phyloP scores from a whole-genome alignment of 2,797 vertebrate genomes.

The Melanotaenia nigrans region DNA sequence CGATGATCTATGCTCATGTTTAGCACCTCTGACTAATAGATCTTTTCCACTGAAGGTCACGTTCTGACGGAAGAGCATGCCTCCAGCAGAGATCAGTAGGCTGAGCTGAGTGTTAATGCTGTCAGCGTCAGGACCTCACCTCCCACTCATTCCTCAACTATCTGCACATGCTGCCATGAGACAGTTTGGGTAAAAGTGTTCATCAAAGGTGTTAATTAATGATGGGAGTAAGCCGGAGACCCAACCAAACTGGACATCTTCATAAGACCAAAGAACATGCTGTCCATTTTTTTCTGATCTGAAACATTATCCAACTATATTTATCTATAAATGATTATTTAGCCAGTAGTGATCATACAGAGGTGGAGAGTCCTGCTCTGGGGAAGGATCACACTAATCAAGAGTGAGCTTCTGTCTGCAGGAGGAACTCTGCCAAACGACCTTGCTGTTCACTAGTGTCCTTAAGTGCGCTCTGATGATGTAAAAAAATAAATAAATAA shows the following conservation, averaged over 20 bases:
- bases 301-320: constrained; percentile 9
- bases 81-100: constrained; percentile 50
- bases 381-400: constrained; percentile 48
- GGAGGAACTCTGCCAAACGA: constrained; percentile 57
- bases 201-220: constrained; percentile 16
- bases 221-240: constrained; percentile 3
- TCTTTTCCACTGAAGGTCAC: constrained; percentile 69
- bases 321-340: neutral
- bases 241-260: neutral
- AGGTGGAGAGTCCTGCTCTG: constrained; percentile 21
- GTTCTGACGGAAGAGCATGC: constrained; percentile 37
- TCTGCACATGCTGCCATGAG: constrained; percentile 23
- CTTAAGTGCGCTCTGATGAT: neutral
- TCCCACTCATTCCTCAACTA: constrained; percentile 50
- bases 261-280: neutral
- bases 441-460: constrained; percentile 56
- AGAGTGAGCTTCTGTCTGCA: constrained; percentile 38
- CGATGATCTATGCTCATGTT: constrained; percentile 50
- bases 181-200: constrained; percentile 30
- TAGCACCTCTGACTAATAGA: constrained; percentile 62
- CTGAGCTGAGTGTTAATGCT: constrained; percentile 34
- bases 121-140: constrained; percentile 30
- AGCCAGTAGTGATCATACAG: constrained; percentile 22
- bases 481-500: too few species aligned
- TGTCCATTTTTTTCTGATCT: neutral